Base-by-base conservation (phyloP, 2,888 invertebrate genomes). In the Calliscelio sp. region DNA sequence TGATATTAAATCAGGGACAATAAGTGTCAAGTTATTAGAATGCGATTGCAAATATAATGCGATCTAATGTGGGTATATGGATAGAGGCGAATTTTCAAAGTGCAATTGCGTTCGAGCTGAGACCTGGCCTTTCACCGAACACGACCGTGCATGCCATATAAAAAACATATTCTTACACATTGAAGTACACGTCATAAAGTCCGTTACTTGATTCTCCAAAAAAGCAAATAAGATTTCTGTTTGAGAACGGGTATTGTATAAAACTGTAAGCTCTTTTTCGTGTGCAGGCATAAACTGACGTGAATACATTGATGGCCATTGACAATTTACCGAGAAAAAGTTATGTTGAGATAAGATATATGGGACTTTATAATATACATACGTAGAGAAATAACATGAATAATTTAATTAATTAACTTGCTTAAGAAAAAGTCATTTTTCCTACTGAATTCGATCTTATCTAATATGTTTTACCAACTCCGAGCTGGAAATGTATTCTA, bases 181-280 rank as follows among this genome's bases (percentile, higher is more conserved):
- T 57, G 57, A 51, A 63, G 51, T 51, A 14, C 51, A 59, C 68
- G 75, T 74, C 68, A 38, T 61, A 53, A 74, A 81, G 49, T 68
- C 74, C 73, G 81, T 74, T 81, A 73, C 18, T 59, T 65, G 73
- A 73, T 63, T 66, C 74, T 32, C 59, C 66, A 57, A 81, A 81
- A 63, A 53, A 71, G 71, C 71, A 65, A 63, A 35, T 32, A 25
- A 22, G 5, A 35, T 59, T 78, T 61, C 63, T 55, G 65, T 80
- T 73, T 55, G 63, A 18, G 6, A 57, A 44, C 57, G 32, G 28
- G 18, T 20, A 70, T 57, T 70, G 70, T 57, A 16, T 44, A 41
- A 44, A 57, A 51, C 22, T 38, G 10, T 38, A 20, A n/a, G 35
- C 49, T 2, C 11, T 38, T 38, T 38, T 38, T 28, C 28, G 28